Base-by-base conservation (phyloP, 37 sponge, comb jelly and placozoan genomes). In the Mnemiopsis leidyi region DNA sequence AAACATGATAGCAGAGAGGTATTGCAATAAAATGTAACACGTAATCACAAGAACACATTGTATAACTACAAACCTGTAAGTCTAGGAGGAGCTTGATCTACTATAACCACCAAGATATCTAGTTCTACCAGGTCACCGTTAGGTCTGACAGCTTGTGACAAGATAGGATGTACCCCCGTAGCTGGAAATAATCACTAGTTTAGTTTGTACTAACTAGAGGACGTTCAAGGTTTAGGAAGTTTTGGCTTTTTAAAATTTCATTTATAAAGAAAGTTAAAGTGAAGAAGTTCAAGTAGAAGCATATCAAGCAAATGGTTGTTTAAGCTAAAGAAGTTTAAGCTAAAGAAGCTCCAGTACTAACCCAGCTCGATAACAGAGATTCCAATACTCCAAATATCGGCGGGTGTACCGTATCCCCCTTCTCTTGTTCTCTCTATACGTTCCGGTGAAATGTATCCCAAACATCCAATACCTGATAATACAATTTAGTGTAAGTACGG, bases 381-480 rank as follows among this genome's bases (percentile, higher is more conserved):
- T 2, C 73, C 73, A 5, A 71, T 23, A 71, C 73, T 71, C 73
- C 73, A 71, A 28, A 71, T 18, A 71, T 71, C 73, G 7, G 73
- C 73, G 2, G 73, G 73, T 23, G 29, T 29, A 3, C 73, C 73
- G 30, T 71, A 71, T 23, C 73, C 73, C 18, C 20, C 68, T 18
- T 48, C 61, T 5, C 9, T 48, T 5, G 73, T 29, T 71, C 29
- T 5, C 25, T 28, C 30, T 5, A 71, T 71, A 13, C 73, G 7
- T 25, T 71, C 73, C 7, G 73, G 73, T 5, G 73, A 23, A 18
- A 71, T 71, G 30, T 71, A 71, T 5, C 73, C 73, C 73, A 71
- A 71, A 71, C 73, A 71, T 28, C 73, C 73, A 5, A 71, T 71
- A 71, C 30, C 73, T 71, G 73, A 28, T n/a, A n/a, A n/a, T n/a